Percentiles rank a stretch among this genome's conserved stretches.
Evolutionary conservation across 2,797 vertebrate species (phyloP).

Genomic region (Sebastiscus albofasciatus): DNA sequence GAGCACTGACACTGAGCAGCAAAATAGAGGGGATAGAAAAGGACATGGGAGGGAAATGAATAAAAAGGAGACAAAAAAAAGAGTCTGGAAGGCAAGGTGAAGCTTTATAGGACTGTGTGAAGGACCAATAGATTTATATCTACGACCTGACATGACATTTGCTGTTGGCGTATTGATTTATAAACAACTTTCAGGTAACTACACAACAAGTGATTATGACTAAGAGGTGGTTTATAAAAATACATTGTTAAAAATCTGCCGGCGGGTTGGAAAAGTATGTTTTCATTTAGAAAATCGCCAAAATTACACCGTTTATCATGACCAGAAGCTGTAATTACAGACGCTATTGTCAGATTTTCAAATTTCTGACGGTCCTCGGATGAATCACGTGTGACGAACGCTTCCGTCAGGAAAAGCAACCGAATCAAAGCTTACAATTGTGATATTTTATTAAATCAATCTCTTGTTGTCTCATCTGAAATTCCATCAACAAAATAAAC

Average conservation of each 20-base stretch:
- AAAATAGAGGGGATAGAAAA: constrained; percentile 18
- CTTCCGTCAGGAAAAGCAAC: background rate
- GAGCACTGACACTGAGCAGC: constrained; percentile 35
- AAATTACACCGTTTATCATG: background rate
- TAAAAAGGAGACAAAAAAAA: background rate
- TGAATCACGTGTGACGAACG: background rate
- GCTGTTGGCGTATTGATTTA: background rate
- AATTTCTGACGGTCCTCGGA: background rate
- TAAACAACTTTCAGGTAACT: background rate
- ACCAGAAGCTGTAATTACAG: background rate
- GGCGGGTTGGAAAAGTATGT: background rate
- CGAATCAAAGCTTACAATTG: background rate
- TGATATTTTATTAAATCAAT: background rate
- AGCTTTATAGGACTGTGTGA: background rate
- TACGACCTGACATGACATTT: background rate
- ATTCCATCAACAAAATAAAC: background rate
- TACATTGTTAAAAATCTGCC: background rate
- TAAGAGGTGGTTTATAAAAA: background rate
- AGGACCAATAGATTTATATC: background rate
- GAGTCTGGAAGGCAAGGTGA: background rate
- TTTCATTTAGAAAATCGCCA: too few relatives aligned
- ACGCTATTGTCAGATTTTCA: background rate
- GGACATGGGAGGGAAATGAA: constrained; percentile 23
- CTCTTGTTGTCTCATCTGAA: background rate
- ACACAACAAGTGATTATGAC: background rate